Conservation (phyloP, 2,797 vertebrate species). For the Mus spretus region DNA sequence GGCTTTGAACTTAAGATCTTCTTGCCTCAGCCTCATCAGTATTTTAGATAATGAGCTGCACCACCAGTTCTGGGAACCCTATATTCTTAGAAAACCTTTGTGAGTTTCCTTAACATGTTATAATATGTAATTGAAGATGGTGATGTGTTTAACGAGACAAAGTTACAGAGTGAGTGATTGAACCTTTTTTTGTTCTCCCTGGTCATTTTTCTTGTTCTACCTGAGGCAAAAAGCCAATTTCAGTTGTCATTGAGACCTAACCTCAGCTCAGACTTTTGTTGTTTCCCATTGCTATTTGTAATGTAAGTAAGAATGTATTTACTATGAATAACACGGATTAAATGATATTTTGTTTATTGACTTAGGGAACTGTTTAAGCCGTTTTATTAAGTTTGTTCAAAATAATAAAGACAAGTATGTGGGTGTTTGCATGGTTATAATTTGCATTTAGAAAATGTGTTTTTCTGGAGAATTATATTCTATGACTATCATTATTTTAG, state of each 20-base stretch:
- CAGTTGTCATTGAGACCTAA: not conserved
- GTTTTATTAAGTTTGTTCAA: constrained; percentile 56
- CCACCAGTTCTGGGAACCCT: not conserved
- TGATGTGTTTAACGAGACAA: constrained; percentile 23
- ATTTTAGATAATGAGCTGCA: not conserved
- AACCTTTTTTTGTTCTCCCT: constrained; percentile 1
- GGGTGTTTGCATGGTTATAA: not conserved
- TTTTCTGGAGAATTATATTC: constrained; percentile 62
- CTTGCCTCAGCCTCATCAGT: not conserved
- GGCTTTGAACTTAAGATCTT: not conserved
- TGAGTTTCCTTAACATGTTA: constrained; percentile 22
- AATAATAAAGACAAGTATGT: constrained; percentile 52
- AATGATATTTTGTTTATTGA: constrained; percentile 48
- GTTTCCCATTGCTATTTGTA: constrained; percentile 38
- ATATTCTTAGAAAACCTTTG: not conserved
- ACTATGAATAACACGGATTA: constrained; percentile 43
- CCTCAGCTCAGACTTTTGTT: constrained; percentile 36
- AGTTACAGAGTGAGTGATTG: not conserved
- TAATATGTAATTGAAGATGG: constrained; percentile 59
- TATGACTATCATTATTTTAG: constrained; percentile 61
- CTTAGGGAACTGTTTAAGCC: not conserved
- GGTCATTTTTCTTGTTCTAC: constrained; percentile 32
- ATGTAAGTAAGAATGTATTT: constrained; percentile 60
- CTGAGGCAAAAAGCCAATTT: constrained; percentile 55
- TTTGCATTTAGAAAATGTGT: constrained; percentile 48